Percentiles rank a stretch among this genome's conserved stretches.
phyloP scores from a whole-genome alignment of 2,888 invertebrate genomes.

The Drosophila paracracens region DNA sequence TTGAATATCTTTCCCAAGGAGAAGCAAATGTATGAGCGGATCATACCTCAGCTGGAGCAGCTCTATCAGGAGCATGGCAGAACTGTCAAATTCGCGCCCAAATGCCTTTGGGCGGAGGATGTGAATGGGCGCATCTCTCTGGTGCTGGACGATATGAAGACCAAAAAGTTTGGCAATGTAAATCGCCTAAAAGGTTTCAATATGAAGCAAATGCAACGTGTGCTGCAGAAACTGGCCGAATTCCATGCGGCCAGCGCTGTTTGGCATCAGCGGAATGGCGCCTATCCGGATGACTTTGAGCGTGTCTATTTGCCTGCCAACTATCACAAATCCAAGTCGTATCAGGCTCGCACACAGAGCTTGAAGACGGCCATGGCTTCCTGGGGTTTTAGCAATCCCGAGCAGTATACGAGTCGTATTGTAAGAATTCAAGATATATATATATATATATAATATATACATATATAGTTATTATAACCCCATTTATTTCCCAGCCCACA shows the following conservation, averaged over 20 bases:
- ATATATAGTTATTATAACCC: background rate
- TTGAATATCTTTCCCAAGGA: constrained; percentile 83
- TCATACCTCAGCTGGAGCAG: constrained; percentile 80
- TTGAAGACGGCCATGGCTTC: constrained; percentile 77
- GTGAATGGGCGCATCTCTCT: constrained; percentile 75
- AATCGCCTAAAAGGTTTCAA: constrained; percentile 82
- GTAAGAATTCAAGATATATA: constrained; percentile 55
- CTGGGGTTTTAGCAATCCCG: constrained; percentile 76
- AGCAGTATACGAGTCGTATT: constrained; percentile 74
- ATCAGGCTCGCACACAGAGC: constrained; percentile 74
- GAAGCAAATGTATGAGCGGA: constrained; percentile 78
- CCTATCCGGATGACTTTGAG: constrained; percentile 74
- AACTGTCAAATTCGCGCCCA: constrained; percentile 77
- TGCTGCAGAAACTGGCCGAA: constrained; percentile 82
- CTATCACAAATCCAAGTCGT: constrained; percentile 79
- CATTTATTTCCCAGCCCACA: constrained; percentile 65
- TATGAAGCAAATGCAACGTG: constrained; percentile 80
- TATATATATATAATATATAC: no score
- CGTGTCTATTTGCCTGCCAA: constrained; percentile 80
- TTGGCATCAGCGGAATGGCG: constrained; percentile 72
- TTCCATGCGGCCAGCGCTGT: constrained; percentile 83
- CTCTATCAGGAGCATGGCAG: constrained; percentile 75
- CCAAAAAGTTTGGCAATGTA: constrained; percentile 78
- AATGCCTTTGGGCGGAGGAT: constrained; percentile 77
- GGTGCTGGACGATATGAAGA: constrained; percentile 81